These are phyloP conservation scores for Chelonia mydas DNA, from an alignment of 2,797 vertebrate species.

Conservation along the genomic window DNA sequence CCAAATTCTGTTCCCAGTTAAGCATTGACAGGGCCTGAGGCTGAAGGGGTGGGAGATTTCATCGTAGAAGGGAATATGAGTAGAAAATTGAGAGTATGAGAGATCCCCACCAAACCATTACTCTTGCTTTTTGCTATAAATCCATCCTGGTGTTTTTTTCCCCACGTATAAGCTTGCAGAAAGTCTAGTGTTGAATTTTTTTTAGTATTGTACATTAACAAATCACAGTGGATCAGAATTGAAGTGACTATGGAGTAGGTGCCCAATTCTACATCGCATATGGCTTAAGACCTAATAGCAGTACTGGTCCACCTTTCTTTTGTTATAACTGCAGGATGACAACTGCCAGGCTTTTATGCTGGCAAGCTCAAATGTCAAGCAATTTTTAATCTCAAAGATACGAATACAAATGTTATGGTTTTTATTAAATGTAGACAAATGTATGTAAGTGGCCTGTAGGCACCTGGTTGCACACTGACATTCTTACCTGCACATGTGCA, in stretches of 20 bases:
- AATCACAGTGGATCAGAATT: neutral
- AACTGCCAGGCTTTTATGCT: neutral
- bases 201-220: neutral
- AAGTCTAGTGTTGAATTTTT: neutral
- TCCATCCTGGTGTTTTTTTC: neutral
- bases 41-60: neutral
- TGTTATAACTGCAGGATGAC: rapidly evolving
- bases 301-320: neutral
- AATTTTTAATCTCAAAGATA: neutral
- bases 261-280: neutral
- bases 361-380: neutral
- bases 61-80: neutral
- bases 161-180: neutral
- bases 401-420: neutral
- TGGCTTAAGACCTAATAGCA: neutral
- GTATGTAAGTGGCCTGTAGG: neutral
- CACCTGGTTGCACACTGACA: neutral
- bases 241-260: neutral
- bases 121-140: neutral
- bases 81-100: rapidly evolving
- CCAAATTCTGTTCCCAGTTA: neutral
- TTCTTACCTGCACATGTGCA: neutral
- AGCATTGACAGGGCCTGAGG: neutral
- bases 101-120: neutral
- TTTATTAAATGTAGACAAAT: neutral